A percentile compares a stretch with the other conserved stretches of the same genome.
Evolutionary conservation across 2,888 invertebrate genomes (phyloP).

Genomic region (Dione vanillae): DNA sequence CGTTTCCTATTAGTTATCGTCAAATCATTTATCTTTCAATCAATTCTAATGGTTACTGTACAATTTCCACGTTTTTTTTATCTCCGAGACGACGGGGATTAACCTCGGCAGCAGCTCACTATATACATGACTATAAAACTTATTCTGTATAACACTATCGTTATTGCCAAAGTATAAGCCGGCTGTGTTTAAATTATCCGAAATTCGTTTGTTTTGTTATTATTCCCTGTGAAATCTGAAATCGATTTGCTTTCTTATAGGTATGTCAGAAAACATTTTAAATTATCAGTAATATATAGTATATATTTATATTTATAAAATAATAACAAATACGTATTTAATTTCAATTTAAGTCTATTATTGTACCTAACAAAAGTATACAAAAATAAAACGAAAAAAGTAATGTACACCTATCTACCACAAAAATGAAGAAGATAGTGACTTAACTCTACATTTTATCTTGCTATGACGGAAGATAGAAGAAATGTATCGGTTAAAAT

Average conservation of each 20-base stretch:
- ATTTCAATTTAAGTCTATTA: too few relatives aligned
- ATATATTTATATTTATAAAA: too few relatives aligned
- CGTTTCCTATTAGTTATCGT: not conserved
- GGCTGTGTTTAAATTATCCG: constrained; percentile 9
- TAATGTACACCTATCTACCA: too few relatives aligned
- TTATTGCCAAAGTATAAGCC: constrained; percentile 31
- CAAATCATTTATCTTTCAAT: constrained; percentile 14
- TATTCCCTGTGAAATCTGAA: not conserved
- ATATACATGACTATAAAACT: constrained; percentile 37
- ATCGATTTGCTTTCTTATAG: not conserved
- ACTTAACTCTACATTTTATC: too few relatives aligned
- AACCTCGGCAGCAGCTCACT: constrained; percentile 38
- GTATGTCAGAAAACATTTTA: too few relatives aligned
- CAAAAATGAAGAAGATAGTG: too few relatives aligned
- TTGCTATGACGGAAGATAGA: too few relatives aligned
- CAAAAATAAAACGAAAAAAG: too few relatives aligned
- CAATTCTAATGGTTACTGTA: constrained; percentile 25
- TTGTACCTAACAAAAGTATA: too few relatives aligned
- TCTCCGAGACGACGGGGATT: constrained; percentile 42
- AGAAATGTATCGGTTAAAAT: too few relatives aligned
- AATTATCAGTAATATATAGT: too few relatives aligned
- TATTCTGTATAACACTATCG: constrained; percentile 32
- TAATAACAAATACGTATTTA: too few relatives aligned
- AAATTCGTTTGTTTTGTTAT: not conserved
- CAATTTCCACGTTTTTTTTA: constrained; percentile 39